Base-by-base conservation (phyloP, 1,140 invertebrate species). In the Lepidurus arcticus region DNA sequence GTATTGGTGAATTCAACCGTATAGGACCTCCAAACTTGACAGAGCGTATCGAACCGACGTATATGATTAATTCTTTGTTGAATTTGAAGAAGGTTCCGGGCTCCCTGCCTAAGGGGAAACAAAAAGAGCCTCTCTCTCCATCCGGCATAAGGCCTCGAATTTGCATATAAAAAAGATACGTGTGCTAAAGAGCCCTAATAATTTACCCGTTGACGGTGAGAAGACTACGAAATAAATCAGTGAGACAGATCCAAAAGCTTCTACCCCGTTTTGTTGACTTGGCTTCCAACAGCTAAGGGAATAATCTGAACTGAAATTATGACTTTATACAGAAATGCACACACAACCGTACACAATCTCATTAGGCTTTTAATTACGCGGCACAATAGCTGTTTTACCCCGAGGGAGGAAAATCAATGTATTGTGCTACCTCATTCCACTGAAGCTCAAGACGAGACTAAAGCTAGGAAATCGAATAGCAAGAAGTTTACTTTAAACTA, bases 181-280 rank as follows among this genome's bases (percentile, higher is more conserved):
- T 21, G 53, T 65, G 53, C 53, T 65, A 65, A 65, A 65, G n/a
- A 65, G 21, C 53, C 53, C 53, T 65, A 7, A 65, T 65, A 65
- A 65, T 7, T 65, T 65, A 65, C 53, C 53, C 53, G 9, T 65
- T 65, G 53, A 65, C 53, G 21, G 16, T 65, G 16, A 65, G 13
- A 4, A 65, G 53, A 13, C 53, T 13, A 65, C 16, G 16, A 65
- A 65, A 65, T 65, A 65, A 65, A 65, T 9, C 53, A 65, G 21
- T 13, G 53, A 65, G 53, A 65, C 13, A 16, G 53, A n/a, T 21
- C 6, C 53, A 21, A 65, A 65, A 21, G 34, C 34, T 34, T 34
- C 13, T 65, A 65, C 1, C 21, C 21, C 21, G 16, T 65, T 65
- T 65, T 65, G 53, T 21, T 65, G 53, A n/a, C 53, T 65, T 65